Evolutionary conservation across 2,113 vertebrate genomes (phyloP).

Genomic region (Bujurquina vittata): DNA sequence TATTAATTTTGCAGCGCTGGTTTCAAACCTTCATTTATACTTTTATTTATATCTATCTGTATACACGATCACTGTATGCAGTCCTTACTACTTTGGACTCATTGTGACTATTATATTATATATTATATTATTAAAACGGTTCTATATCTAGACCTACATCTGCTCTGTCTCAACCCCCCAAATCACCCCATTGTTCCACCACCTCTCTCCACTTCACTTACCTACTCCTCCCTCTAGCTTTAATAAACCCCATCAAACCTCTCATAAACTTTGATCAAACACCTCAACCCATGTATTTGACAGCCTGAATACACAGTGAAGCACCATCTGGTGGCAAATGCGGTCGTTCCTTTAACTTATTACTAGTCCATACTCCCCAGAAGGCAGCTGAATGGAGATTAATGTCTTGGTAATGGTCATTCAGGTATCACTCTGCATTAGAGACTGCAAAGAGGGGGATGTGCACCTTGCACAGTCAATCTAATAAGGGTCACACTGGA

Average conservation of each 20-base stretch:
- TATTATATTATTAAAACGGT: too few species aligned
- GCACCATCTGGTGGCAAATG: constrained; percentile 45
- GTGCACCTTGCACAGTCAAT: constrained; percentile 15
- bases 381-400: constrained; percentile 52
- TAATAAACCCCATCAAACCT: constrained; percentile 28
- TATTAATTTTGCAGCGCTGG: too few species aligned
- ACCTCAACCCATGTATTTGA: constrained; percentile 27
- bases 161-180: neutral
- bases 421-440: constrained; percentile 48
- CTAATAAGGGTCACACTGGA: constrained; percentile 32
- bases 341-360: constrained; percentile 46
- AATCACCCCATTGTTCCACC: neutral
- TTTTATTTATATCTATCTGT: too few species aligned
- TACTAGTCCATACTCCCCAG: constrained; percentile 28
- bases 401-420: constrained; percentile 58
- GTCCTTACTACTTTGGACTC: neutral
- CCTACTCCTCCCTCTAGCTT: constrained; percentile 8
- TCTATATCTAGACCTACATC: too few species aligned
- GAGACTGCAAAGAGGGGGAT: constrained; percentile 22
- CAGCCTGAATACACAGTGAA: constrained; percentile 55
- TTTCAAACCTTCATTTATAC: neutral
- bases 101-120: too few species aligned
- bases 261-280: constrained; percentile 49
- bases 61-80: too few species aligned
- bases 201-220: neutral